Base-by-base conservation (phyloP, 2,888 invertebrate species). In the Luperina testacea region DNA sequence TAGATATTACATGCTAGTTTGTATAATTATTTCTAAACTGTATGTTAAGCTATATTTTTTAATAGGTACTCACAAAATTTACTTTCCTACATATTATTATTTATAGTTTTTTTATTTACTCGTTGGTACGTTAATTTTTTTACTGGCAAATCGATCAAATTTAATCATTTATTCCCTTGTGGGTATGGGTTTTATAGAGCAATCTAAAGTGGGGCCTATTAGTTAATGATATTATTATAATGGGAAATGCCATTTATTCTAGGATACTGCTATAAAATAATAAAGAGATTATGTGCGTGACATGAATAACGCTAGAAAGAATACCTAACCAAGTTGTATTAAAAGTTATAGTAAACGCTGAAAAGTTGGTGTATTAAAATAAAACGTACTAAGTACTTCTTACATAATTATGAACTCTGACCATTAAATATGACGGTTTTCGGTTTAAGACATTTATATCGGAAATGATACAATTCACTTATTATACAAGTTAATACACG, bases 261-360 rank as follows among this genome's bases (percentile, higher is more conserved):
- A 42, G 63, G 17, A 13, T 38, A 42, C 17, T 51, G 38, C 51
- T 53, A 27, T 78, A 78, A 78, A 45, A 2, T 45, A 76, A 51
- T 63, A 77, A 51, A 63, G 8, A 32, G 32, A 32, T 77, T 5
- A 78, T 51, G 78, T 42, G n/a, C 77, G 75, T 76, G 77, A 48
- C 11, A 38, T 0, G 59, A 61, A 77, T 61, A 61, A 61, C 48
- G 15, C 0, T 20, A 27, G 32, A 32, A 61, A 27, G 0, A 61
- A 77, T 0, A 32, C 32, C 32, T 32, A 17, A 5, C 11, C 2
- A 70, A 38, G 32, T 32, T 24, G 9, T 11, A 24, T 2, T n/a
- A 57, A 9, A 57, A 59, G 24, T 8, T 61, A 42, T 17, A 67
- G n/a, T 4, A 67, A 45, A n/a, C 17, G 17, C 8, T n/a, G 42